A percentile compares a stretch with the other conserved stretches of the same genome.
Conservation (phyloP, 2,113 vertebrate genomes). For the Climacteris rufus region DNA sequence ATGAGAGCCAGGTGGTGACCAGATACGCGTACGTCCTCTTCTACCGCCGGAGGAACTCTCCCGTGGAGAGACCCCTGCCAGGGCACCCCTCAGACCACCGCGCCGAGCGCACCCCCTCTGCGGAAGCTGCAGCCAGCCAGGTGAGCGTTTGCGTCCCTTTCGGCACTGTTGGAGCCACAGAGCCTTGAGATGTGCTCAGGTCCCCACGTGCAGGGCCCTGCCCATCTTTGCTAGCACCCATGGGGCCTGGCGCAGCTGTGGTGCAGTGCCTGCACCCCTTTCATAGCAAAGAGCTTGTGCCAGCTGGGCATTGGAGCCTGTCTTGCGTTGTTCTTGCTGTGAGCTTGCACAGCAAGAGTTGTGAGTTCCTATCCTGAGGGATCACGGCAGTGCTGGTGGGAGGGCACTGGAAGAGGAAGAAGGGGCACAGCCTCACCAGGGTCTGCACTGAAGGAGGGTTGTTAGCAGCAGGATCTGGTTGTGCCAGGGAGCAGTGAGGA, state of each 20-base stretch:
- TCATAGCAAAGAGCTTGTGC: fast-evolving
- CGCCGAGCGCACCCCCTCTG: conserved; percentile 62
- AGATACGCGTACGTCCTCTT: conserved; percentile 97
- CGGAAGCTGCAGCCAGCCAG: conserved; percentile 88
- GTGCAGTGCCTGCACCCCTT: not conserved
- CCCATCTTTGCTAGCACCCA: fast-evolving
- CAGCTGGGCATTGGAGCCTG: fast-evolving
- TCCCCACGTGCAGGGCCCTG: not conserved
- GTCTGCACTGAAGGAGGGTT: not conserved
- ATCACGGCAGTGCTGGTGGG: not conserved
- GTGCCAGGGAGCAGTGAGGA: not conserved
- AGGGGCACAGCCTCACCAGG: fast-evolving
- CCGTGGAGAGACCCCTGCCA: conserved; percentile 89
- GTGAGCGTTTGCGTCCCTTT: conserved; percentile 70
- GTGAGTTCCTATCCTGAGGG: not conserved
- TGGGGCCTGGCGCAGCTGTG: fast-evolving
- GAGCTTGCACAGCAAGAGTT: too few species aligned
- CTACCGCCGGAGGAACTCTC: conserved; percentile 94
- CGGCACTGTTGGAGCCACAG: not conserved
- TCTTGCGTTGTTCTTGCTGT: not conserved
- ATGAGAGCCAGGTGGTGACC: conserved; percentile 96
- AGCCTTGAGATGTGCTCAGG: not conserved
- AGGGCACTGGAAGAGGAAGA: not conserved
- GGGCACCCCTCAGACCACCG: conserved; percentile 69
- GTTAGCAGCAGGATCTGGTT: not conserved